Evolutionary conservation across 2,113 vertebrate genomes (phyloP).

Genomic region (Crotalus helleri): DNA sequence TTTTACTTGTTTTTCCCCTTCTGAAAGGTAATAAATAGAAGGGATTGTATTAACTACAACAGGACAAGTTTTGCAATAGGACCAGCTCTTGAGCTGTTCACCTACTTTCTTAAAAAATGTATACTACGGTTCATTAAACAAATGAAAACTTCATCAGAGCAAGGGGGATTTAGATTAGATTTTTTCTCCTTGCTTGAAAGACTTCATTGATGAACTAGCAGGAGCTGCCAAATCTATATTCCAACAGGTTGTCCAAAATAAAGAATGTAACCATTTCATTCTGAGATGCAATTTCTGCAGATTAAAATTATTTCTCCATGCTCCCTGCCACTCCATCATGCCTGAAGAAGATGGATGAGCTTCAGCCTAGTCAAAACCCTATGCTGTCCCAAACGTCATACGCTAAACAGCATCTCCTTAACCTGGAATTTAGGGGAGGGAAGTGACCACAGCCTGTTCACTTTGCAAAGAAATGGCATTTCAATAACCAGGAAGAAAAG

Average conservation of each 20-base stretch:
- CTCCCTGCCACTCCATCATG: not conserved
- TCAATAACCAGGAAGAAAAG: not conserved
- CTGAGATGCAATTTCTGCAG: not conserved
- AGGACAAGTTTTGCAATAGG: not conserved
- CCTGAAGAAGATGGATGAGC: not conserved
- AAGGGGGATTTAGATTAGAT: not conserved
- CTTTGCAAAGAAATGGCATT: not conserved
- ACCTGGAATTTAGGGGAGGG: not conserved
- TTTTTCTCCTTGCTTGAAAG: not conserved
- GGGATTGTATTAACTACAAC: not conserved
- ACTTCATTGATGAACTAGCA: not conserved
- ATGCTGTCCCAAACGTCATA: not conserved
- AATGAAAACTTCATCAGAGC: not conserved
- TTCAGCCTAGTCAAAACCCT: not conserved
- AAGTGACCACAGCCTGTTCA: not conserved
- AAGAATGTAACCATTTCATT: not conserved
- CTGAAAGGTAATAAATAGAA: not conserved
- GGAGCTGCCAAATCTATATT: not conserved
- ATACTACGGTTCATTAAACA: not conserved
- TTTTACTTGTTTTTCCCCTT: not conserved
- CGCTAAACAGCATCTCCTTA: not conserved
- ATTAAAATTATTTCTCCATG: not conserved
- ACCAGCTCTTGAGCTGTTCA: not conserved
- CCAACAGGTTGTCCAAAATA: not conserved
- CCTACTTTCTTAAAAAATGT: not conserved